A percentile compares a stretch with the other conserved stretches of the same genome.
These are phyloP conservation scores for Catharus minimus DNA, from an alignment of 2,113 vertebrate species.

Conservation along the genomic window DNA sequence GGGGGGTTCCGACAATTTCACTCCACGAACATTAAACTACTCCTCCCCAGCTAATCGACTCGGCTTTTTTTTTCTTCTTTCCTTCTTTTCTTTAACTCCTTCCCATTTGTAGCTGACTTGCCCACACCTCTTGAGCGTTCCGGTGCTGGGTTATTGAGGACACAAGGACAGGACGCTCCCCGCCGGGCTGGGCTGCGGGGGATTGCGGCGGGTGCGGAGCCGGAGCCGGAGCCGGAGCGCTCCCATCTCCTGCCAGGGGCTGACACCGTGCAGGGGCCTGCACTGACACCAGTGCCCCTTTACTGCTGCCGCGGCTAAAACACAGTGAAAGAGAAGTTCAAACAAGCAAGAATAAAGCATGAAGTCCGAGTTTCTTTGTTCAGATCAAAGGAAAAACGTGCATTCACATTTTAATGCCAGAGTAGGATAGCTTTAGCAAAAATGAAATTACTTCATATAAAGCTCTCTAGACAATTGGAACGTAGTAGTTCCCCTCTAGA, in stretches of 20 bases:
- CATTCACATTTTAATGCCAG: background rate
- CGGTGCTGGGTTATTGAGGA: background rate
- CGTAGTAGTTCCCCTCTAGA: background rate
- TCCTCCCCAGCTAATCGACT: background rate
- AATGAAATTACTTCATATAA: background rate
- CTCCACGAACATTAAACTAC: background rate
- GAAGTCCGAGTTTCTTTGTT: background rate
- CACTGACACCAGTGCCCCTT: accelerated
- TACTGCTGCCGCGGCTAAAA: background rate
- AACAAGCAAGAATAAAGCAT: background rate
- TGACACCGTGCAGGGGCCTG: too few species aligned
- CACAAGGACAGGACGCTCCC: background rate
- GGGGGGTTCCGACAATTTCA: background rate
- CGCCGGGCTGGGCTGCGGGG: background rate
- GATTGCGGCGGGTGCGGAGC: accelerated
- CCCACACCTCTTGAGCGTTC: background rate
- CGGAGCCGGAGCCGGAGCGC: accelerated
- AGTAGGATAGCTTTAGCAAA: background rate
- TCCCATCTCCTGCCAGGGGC: background rate
- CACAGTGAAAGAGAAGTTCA: background rate
- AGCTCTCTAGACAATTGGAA: background rate
- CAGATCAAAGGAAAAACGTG: background rate
- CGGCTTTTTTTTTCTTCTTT: accelerated
- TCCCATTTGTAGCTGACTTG: background rate
- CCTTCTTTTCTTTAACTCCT: too few species aligned